Percentiles rank a stretch among this genome's conserved stretches.
phyloP scores from a whole-genome alignment of 2,888 invertebrate species.

The Apamea crenata region DNA sequence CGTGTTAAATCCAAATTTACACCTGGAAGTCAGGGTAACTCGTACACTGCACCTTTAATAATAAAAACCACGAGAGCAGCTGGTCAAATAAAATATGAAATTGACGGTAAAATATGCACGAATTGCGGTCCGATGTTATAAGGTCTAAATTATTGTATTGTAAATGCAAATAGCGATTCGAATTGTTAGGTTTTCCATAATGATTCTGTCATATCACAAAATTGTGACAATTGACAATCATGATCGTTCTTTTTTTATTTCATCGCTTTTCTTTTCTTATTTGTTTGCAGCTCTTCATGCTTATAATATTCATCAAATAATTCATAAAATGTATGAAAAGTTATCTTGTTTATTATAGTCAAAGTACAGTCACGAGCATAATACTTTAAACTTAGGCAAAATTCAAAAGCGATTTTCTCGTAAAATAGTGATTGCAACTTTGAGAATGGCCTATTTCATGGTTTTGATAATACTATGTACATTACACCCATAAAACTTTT shows the following conservation, averaged over 20 bases:
- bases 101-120: slow-evolving; percentile 12
- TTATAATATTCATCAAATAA: slow-evolving; percentile 7
- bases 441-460: neutral
- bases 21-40: neutral
- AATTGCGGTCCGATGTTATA: slow-evolving; percentile 10
- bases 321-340: neutral
- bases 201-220: slow-evolving; percentile 15
- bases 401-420: neutral
- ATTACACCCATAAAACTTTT: neutral
- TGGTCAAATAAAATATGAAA: neutral
- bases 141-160: neutral
- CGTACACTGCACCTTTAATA: neutral
- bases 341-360: neutral
- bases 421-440: neutral
- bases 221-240: slow-evolving; percentile 24
- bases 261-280: slow-evolving; percentile 6
- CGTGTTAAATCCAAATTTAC: neutral
- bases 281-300: neutral
- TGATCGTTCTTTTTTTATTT: neutral
- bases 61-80: neutral
- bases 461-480: neutral
- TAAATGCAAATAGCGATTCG: neutral
- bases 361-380: neutral
- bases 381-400: too few species aligned
- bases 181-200: slow-evolving; percentile 11